phyloP scores from a whole-genome alignment of 2,797 vertebrate species.

The Anguilla megastoma region DNA sequence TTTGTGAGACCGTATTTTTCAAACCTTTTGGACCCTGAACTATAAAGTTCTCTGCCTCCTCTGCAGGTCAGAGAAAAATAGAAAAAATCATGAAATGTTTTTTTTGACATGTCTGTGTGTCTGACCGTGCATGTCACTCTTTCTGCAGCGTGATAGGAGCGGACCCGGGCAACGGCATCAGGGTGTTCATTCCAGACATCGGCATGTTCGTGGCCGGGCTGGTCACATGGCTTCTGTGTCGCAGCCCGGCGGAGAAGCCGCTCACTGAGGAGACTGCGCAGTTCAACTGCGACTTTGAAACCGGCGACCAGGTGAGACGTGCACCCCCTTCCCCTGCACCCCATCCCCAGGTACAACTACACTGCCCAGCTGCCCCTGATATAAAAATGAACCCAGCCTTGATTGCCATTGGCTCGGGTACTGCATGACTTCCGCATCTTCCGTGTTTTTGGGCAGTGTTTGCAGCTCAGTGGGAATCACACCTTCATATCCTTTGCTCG shows the following conservation, averaged over 20 bases:
- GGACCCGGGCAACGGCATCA: constrained; percentile 82
- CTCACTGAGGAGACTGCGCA: constrained; percentile 68
- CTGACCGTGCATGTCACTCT: not conserved
- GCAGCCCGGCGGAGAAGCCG: constrained; percentile 76
- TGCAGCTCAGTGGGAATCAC: not conserved
- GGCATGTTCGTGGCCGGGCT: constrained; percentile 83
- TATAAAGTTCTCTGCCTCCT: not conserved
- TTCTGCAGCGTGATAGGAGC: constrained; percentile 77
- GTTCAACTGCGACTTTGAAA: constrained; percentile 75
- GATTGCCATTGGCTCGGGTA: not conserved
- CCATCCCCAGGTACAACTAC: not conserved
- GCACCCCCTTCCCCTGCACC: not conserved
- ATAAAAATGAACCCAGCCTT: not conserved
- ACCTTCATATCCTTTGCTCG: not conserved
- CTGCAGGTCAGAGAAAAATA: not conserved
- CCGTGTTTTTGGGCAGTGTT: not conserved
- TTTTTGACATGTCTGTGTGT: not conserved
- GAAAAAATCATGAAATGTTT: not conserved
- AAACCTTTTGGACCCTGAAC: constrained; percentile 3
- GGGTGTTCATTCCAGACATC: constrained; percentile 82
- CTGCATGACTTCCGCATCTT: not conserved
- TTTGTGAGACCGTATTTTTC: not conserved
- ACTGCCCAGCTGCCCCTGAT: not conserved
- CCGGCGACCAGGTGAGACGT: constrained; percentile 73
- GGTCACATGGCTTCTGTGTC: constrained; percentile 80